Percentiles rank a stretch among this genome's conserved stretches.
These are phyloP conservation scores for Delichon dasypus DNA, from an alignment of 2,797 vertebrate genomes.

Conservation along the genomic window DNA sequence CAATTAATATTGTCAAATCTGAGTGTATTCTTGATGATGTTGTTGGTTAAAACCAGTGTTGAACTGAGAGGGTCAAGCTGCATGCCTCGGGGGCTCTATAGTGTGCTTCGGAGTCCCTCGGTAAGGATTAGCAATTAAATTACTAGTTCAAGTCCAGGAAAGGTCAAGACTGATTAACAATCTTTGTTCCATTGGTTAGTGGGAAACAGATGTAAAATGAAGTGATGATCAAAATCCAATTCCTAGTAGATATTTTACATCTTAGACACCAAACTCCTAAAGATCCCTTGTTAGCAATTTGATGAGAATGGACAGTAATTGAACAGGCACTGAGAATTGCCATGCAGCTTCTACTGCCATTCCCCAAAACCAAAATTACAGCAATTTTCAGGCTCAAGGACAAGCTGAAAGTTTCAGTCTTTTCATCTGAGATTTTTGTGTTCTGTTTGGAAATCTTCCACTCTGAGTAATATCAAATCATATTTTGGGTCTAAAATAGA, in stretches of 20 bases:
- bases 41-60: background rate
- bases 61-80: background rate
- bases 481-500: background rate
- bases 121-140: slow-evolving; percentile 31
- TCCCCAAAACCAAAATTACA: background rate
- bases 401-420: background rate
- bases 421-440: background rate
- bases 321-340: background rate
- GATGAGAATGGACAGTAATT: slow-evolving; percentile 31
- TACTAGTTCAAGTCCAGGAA: slow-evolving; percentile 3
- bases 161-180: slow-evolving; percentile 51
- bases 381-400: background rate
- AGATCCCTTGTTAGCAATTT: slow-evolving; percentile 27
- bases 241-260: slow-evolving; percentile 40
- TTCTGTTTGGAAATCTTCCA: background rate
- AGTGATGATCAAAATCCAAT: slow-evolving; percentile 49
- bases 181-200: slow-evolving; percentile 19
- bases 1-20: slow-evolving; percentile 14
- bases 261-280: slow-evolving; percentile 26
- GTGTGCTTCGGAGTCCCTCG: background rate
- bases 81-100: background rate
- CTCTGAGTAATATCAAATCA: background rate
- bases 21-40: background rate
- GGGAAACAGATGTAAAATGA: slow-evolving; percentile 52
- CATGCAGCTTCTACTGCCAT: background rate